A percentile compares a stretch with the other conserved stretches of the same genome.
Conservation (phyloP, 2,888 invertebrate species). For the Keiferia lycopersicella region DNA sequence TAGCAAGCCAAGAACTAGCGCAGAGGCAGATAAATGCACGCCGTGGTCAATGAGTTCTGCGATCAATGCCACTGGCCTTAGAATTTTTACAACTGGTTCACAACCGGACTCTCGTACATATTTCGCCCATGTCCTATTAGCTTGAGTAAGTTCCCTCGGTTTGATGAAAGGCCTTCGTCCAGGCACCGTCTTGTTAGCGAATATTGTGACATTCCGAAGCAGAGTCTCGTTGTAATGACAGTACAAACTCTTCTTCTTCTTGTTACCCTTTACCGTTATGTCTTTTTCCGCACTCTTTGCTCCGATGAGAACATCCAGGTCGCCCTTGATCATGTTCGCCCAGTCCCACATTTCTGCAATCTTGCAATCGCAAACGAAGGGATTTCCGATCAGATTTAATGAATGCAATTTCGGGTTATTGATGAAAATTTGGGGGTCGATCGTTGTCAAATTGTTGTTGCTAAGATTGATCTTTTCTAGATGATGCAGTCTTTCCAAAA, state of each 20-base stretch:
- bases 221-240: slow-evolving; percentile 84
- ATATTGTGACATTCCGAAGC: slow-evolving; percentile 71
- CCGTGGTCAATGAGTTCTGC: slow-evolving; percentile 48
- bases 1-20: slow-evolving; percentile 59
- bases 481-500: slow-evolving; percentile 77
- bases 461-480: slow-evolving; percentile 84
- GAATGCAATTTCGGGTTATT: slow-evolving; percentile 82
- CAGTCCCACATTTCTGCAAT: slow-evolving; percentile 87
- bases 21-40: slow-evolving; percentile 50
- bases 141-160: slow-evolving; percentile 79
- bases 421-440: slow-evolving; percentile 79
- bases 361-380: slow-evolving; percentile 85
- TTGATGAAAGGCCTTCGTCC: slow-evolving; percentile 81
- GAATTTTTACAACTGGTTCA: slow-evolving; percentile 75
- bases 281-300: slow-evolving; percentile 84
- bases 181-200: slow-evolving; percentile 74
- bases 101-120: slow-evolving; percentile 86
- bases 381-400: slow-evolving; percentile 85
- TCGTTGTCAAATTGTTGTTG: slow-evolving; percentile 82
- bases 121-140: slow-evolving; percentile 87
- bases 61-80: slow-evolving; percentile 67
- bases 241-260: slow-evolving; percentile 83
- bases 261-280: slow-evolving; percentile 83
- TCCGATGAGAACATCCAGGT: slow-evolving; percentile 84
- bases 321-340: slow-evolving; percentile 84